Conservation (phyloP, 1,140 invertebrate species). For the Drosophila miranda region DNA sequence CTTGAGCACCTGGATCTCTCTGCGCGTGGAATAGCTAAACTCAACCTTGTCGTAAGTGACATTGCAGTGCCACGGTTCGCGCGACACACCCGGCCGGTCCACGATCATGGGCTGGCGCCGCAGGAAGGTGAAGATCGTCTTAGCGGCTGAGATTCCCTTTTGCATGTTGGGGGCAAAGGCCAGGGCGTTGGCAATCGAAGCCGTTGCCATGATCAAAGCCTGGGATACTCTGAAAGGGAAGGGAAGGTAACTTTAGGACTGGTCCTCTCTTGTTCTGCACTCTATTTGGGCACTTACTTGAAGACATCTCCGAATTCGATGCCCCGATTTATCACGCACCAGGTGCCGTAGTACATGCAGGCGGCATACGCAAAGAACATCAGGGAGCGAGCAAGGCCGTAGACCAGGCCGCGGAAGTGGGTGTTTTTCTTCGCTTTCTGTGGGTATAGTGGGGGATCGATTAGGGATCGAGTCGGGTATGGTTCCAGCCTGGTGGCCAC, state of each 20-base stretch:
- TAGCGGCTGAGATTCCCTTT: conserved; percentile 85
- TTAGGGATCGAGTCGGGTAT: conserved; percentile 64
- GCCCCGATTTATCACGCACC: conserved; percentile 85
- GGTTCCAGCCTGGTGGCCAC: conserved; percentile 82
- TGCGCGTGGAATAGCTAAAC: conserved; percentile 91
- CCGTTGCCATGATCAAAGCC: conserved; percentile 89
- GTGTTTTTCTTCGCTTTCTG: conserved; percentile 74
- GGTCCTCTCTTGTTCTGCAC: background rate
- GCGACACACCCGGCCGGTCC: conserved; percentile 77
- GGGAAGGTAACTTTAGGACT: conserved; percentile 5
- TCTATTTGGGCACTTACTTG: conserved; percentile 86
- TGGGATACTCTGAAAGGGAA: conserved; percentile 86
- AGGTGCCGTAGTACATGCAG: conserved; percentile 88
- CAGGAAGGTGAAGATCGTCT: conserved; percentile 84
- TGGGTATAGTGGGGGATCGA: conserved; percentile 4
- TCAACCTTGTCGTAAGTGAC: conserved; percentile 83
- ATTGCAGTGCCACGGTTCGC: conserved; percentile 82
- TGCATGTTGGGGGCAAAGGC: conserved; percentile 89
- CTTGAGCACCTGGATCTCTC: conserved; percentile 86
- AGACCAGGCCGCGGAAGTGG: conserved; percentile 86
- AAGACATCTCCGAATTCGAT: conserved; percentile 87
- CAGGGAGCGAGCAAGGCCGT: conserved; percentile 88
- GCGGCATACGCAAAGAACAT: conserved; percentile 90
- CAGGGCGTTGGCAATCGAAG: conserved; percentile 88
- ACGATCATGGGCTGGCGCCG: conserved; percentile 84